Base-by-base conservation (phyloP, 2,888 invertebrate genomes). In the Aquatica leii region DNA sequence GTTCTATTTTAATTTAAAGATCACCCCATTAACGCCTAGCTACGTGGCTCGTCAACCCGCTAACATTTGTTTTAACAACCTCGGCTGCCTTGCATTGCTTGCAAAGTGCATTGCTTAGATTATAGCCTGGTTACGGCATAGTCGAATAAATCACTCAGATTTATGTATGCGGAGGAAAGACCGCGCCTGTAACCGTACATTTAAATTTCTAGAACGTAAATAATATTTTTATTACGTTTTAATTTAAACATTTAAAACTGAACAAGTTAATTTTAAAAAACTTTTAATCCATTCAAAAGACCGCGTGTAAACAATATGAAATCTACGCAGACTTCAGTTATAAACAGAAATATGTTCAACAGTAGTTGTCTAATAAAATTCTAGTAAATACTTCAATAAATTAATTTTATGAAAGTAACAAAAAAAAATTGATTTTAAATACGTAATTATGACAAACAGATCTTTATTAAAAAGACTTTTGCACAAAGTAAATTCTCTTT, bases 121-220 rank as follows among this genome's bases (percentile, higher is more conserved):
- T 73, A 72, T 60, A 68, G 24, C 68, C 61, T 68, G 67, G 73
- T 69, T 73, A 65, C 70, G 67, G 73, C 70, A 69, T 69, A 70
- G 69, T 67, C 62, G 62, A 70, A 73, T 75, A 75, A 75, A 75
- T 75, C 75, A 74, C 64, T 12, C 61, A 72, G 74, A 76, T 76
- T 74, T 76, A 76, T 75, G 71, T 54, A 60, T 59, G 60, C 66
- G 69, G 65, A 62, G 69, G 70, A 69, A 68, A 68, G 72, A 71
- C 72, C 72, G 73, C 72, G 73, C 73, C 73, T 71, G 68, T 69
- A 70, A 68, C 69, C 69, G 70, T 67, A 71, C 69, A 72, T 70
- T 69, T 69, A 62, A 69, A 68, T 61, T 70, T 69, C 70, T 69
- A 69, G 72, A 74, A 75, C 73, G 75, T 72, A 74, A 76, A 74